Conservation (phyloP, 92 coral and sea anemone species). For the Chrysogorgia sp. region DNA sequence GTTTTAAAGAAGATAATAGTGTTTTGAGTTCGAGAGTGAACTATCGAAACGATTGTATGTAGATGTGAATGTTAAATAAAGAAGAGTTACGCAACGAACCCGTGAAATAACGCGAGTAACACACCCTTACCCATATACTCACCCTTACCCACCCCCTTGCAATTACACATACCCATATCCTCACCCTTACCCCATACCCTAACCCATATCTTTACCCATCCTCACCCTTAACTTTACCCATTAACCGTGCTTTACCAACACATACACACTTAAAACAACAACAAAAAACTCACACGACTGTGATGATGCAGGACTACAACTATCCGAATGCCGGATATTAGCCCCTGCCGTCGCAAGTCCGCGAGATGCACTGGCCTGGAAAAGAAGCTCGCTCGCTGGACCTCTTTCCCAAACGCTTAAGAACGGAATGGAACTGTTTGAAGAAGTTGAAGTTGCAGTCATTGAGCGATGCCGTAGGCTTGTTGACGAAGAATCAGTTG, state of each 20-base stretch:
- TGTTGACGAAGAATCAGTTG: constrained; percentile 10
- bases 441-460: neutral
- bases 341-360: constrained; percentile 21
- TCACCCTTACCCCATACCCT: too few species aligned
- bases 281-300: constrained; percentile 15
- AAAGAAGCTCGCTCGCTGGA: constrained; percentile 33
- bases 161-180: too few species aligned
- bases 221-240: neutral
- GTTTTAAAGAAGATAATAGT: too few species aligned
- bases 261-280: neutral
- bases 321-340: constrained; percentile 9
- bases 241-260: neutral
- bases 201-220: too few species aligned
- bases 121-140: too few species aligned
- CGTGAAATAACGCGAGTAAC: too few species aligned
- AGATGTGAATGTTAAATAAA: too few species aligned
- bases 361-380: constrained; percentile 16
- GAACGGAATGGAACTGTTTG: constrained; percentile 9
- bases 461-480: constrained; percentile 10
- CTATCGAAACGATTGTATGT: too few species aligned
- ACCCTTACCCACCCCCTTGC: too few species aligned
- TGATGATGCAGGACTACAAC: neutral
- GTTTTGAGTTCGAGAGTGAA: too few species aligned
- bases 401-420: constrained; percentile 39
- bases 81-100: too few species aligned